Evolutionary conservation across 2,113 vertebrate species (phyloP).

Genomic region (Lucifuga dentata): DNA sequence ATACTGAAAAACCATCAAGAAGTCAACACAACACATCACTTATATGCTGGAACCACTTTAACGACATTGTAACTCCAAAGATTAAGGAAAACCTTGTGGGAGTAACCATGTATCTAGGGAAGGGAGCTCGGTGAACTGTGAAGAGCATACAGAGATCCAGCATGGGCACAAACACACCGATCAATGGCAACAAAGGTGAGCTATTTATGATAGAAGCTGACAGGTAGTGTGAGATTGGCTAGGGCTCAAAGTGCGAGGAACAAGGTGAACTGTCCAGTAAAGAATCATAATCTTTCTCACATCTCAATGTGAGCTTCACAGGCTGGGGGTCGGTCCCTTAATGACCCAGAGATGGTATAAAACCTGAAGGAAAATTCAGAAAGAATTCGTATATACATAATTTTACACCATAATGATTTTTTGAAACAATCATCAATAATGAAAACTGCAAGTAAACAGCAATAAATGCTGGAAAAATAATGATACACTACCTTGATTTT

Average conservation of each 20-base stretch:
- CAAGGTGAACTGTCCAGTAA: constrained; percentile 45
- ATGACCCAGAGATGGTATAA: constrained; percentile 69
- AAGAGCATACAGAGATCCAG: background rate
- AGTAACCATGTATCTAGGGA: background rate
- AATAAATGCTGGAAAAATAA: background rate
- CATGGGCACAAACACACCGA: constrained; percentile 1
- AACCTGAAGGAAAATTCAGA: constrained; percentile 58
- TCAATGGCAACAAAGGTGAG: constrained; percentile 1
- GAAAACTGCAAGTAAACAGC: too few relatives aligned
- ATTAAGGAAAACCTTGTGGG: background rate
- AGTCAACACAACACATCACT: constrained; percentile 21
- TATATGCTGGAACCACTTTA: background rate
- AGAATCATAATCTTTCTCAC: constrained; percentile 55
- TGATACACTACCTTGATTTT: constrained; percentile 85
- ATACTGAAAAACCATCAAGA: background rate
- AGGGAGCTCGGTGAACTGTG: constrained; percentile 2
- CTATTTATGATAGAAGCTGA: constrained; percentile 17
- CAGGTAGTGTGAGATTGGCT: constrained; percentile 49
- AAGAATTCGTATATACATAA: background rate
- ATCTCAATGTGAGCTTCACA: constrained; percentile 71
- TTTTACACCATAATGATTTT: too few relatives aligned
- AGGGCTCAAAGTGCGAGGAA: constrained; percentile 16
- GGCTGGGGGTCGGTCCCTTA: constrained; percentile 58
- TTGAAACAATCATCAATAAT: too few relatives aligned
- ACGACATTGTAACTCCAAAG: constrained; percentile 11